Base-by-base conservation (phyloP, 1,140 invertebrate genomes). In the Leptinotarsa texana region DNA sequence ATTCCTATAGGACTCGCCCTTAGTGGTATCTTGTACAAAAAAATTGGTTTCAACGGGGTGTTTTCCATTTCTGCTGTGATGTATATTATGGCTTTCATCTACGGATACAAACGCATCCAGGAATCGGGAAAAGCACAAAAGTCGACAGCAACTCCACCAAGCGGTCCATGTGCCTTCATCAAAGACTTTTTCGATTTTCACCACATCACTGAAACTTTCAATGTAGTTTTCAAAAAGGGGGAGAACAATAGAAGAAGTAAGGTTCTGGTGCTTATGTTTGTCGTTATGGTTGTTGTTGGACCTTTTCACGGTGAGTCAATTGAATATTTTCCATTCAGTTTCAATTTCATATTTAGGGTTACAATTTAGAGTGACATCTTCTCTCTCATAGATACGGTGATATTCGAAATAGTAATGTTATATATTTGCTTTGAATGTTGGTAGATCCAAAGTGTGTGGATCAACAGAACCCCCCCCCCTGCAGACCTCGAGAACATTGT, bases 211-310 rank as follows among this genome's bases (percentile, higher is more conserved):
- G 91, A 94, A 63, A 94, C 93, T 0, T 89, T 95, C 77, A 87
- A 89, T 62, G 92, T 94, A 4, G 92, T 92, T 0, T 94, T 94
- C 84, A 93, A 93, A 80, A 85, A 88, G 49, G 93, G 92, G 2
- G 90, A 90, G 11, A 91, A 92, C 77, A 92, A 93, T 79, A 83
- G 93, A 1, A 88, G 90, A 74, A 87, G 91, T 74, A 88, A 92
- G 51, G 92, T 94, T 18, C 89, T 92, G 72, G 89, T 93, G 81
- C 86, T 95, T 4, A 93, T 94, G 88, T 84, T 94, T 33, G 91
- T 93, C 47, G 89, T 93, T 18, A 93, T 93, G 89, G 92, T 94
- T 17, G 92, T 94, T 68, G 93, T 94, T 76, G 93, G 93, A 68
- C 93, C 93, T 1, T 89, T 94, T 85, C 92, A 94, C 78, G 93